phyloP scores from a whole-genome alignment of 1,140 invertebrate genomes.

The Mactra quadrangularis region DNA sequence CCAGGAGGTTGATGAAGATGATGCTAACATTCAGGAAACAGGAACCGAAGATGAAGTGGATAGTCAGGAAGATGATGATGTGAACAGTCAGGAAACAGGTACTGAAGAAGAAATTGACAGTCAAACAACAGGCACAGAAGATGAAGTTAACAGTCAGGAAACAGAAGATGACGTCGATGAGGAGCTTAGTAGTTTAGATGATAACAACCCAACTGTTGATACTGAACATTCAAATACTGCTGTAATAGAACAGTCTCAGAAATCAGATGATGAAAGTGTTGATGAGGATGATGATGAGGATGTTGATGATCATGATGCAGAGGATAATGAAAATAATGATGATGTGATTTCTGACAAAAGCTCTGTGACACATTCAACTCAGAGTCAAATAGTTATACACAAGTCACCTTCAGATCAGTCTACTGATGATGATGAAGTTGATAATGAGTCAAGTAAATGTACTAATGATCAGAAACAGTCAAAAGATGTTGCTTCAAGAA shows the following conservation, averaged over 20 bases:
- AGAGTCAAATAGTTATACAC: too few species aligned
- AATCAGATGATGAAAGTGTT: not conserved
- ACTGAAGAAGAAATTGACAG: too few species aligned
- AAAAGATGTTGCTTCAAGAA: too few species aligned
- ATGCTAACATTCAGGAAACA: not conserved
- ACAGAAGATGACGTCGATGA: not conserved
- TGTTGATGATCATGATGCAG: conserved; percentile 5
- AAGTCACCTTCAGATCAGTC: too few species aligned
- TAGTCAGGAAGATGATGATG: not conserved
- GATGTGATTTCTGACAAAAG: too few species aligned
- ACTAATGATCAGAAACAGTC: not conserved
- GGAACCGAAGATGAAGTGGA: not conserved
- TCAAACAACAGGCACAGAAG: not conserved
- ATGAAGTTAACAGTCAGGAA: too few species aligned
- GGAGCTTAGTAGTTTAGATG: not conserved
- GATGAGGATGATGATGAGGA: too few species aligned
- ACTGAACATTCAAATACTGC: not conserved
- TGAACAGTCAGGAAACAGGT: too few species aligned
- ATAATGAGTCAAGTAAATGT: not conserved
- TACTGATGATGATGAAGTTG: conserved; percentile 17
- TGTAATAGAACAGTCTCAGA: not conserved
- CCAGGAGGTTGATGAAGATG: not conserved
- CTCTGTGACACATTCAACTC: too few species aligned
- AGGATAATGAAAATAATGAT: not conserved
- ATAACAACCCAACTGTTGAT: not conserved